These are phyloP conservation scores for Prenolepis imparis DNA, from an alignment of 2,888 invertebrate species.

Conservation along the genomic window DNA sequence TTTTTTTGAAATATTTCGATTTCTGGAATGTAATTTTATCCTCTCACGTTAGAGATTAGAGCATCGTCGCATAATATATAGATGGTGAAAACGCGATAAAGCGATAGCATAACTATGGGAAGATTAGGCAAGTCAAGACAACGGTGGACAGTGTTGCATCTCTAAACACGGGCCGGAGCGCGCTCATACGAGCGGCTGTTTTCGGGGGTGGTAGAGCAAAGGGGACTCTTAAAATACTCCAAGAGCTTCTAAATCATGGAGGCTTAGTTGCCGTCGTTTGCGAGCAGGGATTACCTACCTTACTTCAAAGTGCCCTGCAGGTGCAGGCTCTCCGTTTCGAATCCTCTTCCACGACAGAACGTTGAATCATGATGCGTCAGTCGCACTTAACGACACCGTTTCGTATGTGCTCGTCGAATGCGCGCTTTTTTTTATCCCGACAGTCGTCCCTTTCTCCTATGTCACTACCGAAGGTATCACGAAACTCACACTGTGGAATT, in stretches of 20 bases:
- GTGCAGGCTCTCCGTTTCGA: slow-evolving; percentile 83
- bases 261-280: slow-evolving; percentile 84
- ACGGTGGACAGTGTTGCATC: slow-evolving; percentile 67
- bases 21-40: not conserved
- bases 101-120: slow-evolving; percentile 48
- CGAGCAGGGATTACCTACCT: slow-evolving; percentile 85
- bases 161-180: slow-evolving; percentile 64
- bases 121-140: slow-evolving; percentile 71
- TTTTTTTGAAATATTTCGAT: not conserved
- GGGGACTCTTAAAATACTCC: slow-evolving; percentile 86
- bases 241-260: slow-evolving; percentile 85
- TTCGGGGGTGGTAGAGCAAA: slow-evolving; percentile 79
- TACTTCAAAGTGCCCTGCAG: slow-evolving; percentile 86
- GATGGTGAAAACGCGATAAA: slow-evolving; percentile 20
- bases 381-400: slow-evolving; percentile 75
- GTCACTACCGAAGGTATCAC: not conserved
- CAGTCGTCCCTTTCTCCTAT: not conserved
- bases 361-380: slow-evolving; percentile 81
- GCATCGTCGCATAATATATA: slow-evolving; percentile 24
- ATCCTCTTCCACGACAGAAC: slow-evolving; percentile 78
- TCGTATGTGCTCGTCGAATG: slow-evolving; percentile 66
- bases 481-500: slow-evolving; percentile 6
- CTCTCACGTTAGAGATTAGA: slow-evolving; percentile 16
- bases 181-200: slow-evolving; percentile 72
- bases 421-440: slow-evolving; percentile 55